Percentiles rank a stretch among this genome's conserved stretches.
phyloP scores from a whole-genome alignment of 2,113 vertebrate species.

The Scomber japonicus region DNA sequence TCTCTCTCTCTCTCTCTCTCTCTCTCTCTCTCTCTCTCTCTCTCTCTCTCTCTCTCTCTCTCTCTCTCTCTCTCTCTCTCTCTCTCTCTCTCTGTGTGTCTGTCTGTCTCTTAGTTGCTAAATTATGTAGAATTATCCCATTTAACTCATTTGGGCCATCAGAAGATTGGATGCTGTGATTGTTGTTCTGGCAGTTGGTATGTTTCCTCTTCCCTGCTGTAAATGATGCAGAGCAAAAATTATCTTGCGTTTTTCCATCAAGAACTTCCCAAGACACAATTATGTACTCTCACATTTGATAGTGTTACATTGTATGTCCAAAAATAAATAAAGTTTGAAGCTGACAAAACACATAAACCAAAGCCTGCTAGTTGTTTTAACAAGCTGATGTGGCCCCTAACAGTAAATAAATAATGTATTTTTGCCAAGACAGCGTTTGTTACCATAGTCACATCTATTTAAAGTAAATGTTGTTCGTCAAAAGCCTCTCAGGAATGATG shows the following conservation, averaged over 20 bases:
- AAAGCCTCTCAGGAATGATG: neutral
- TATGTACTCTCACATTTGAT: constrained; percentile 18
- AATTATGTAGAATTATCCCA: constrained; percentile 62
- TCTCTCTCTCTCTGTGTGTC: constrained; percentile 17
- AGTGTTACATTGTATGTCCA: constrained; percentile 15
- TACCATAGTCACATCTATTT: constrained; percentile 47
- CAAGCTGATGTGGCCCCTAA: constrained; percentile 28
- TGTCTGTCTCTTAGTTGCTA: constrained; percentile 31
- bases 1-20: constrained; percentile 19
- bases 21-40: constrained; percentile 23
- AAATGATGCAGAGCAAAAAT: constrained; percentile 28
- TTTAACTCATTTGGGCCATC: constrained; percentile 59
- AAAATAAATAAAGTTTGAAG: constrained; percentile 59
- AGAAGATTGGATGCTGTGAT: constrained; percentile 41
- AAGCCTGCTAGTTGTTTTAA: constrained; percentile 45
- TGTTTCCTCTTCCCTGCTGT: constrained; percentile 36
- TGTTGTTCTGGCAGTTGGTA: constrained; percentile 42
- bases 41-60: constrained; percentile 23
- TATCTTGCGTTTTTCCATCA: constrained; percentile 18
- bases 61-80: constrained; percentile 23
- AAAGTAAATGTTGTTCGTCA: constrained; percentile 38
- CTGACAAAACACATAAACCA: constrained; percentile 23
- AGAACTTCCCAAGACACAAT: constrained; percentile 20
- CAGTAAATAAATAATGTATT: constrained; percentile 48
- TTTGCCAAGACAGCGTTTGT: constrained; percentile 45